Conservation (phyloP, 2,113 vertebrate species). For the Stegostoma tigrinum region DNA sequence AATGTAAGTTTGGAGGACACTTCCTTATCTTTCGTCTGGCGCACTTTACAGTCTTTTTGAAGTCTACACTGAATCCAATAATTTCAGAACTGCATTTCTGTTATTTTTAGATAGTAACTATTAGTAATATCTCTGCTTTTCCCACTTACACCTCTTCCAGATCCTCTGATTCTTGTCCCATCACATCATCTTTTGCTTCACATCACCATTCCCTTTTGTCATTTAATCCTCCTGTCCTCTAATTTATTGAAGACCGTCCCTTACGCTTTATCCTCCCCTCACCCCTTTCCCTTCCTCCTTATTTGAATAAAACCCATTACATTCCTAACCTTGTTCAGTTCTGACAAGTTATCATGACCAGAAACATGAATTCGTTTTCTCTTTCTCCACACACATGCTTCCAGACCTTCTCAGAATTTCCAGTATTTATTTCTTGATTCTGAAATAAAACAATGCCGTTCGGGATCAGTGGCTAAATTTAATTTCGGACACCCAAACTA, state of each 20-base stretch:
- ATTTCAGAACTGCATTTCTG: neutral
- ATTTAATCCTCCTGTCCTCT: neutral
- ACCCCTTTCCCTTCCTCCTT: neutral
- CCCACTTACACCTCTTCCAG: neutral
- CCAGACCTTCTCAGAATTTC: neutral
- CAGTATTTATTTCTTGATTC: neutral
- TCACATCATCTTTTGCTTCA: neutral
- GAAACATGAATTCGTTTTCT: neutral
- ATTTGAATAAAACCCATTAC: neutral
- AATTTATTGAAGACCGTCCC: neutral
- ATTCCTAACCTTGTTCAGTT: neutral
- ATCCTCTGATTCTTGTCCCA: neutral
- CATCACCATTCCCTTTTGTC: neutral
- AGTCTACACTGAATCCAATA: neutral
- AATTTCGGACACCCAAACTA: neutral
- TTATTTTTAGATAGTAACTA: neutral
- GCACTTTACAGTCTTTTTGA: neutral
- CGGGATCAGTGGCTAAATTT: neutral
- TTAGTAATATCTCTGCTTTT: neutral
- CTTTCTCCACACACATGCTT: neutral
- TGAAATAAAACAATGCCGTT: neutral
- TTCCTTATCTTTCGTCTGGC: neutral
- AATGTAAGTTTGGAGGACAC: neutral
- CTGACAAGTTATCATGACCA: neutral
- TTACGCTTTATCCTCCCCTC: neutral